Evolutionary conservation across 2,113 vertebrate species (phyloP).

Genomic region (Sinocyclocheilus anshuiensis): DNA sequence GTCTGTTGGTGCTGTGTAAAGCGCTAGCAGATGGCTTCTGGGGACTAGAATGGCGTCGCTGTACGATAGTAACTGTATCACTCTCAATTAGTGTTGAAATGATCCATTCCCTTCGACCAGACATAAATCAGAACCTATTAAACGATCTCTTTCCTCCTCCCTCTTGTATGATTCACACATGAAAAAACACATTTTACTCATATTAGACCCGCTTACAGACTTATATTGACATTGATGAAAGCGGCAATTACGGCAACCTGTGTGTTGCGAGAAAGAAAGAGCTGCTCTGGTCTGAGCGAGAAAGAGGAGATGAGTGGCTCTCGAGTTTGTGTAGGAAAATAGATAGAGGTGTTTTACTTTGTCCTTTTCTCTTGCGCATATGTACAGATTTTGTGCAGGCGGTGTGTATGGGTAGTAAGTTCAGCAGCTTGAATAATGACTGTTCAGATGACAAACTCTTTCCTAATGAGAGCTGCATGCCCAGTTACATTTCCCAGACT

Average conservation of each 20-base stretch:
- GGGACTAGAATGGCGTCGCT: conserved; percentile 73
- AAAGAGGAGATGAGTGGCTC: conserved; percentile 1
- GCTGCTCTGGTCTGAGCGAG: background rate
- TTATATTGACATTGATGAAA: conserved; percentile 74
- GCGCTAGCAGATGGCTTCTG: conserved; percentile 71
- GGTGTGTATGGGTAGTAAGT: conserved; percentile 22
- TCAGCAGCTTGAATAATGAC: conserved; percentile 60
- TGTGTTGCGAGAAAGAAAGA: conserved; percentile 50
- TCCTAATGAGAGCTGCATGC: conserved; percentile 69
- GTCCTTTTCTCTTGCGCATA: background rate
- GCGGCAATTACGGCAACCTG: conserved; percentile 64
- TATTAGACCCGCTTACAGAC: conserved; percentile 64
- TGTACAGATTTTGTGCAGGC: conserved; percentile 51
- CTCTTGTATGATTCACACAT: conserved; percentile 69
- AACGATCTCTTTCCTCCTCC: conserved; percentile 52
- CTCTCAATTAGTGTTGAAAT: conserved; percentile 75
- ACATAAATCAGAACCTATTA: conserved; percentile 68
- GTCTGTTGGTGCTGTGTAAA: conserved; percentile 59
- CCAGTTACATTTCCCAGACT: conserved; percentile 68
- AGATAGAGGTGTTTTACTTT: background rate
- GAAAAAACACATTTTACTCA: conserved; percentile 68
- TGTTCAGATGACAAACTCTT: conserved; percentile 45
- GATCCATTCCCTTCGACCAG: conserved; percentile 66
- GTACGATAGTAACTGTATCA: conserved; percentile 75
- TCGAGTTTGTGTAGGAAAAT: background rate